These are phyloP conservation scores for Megaceryle alcyon DNA, from an alignment of 2,797 vertebrate genomes.

Conservation along the genomic window DNA sequence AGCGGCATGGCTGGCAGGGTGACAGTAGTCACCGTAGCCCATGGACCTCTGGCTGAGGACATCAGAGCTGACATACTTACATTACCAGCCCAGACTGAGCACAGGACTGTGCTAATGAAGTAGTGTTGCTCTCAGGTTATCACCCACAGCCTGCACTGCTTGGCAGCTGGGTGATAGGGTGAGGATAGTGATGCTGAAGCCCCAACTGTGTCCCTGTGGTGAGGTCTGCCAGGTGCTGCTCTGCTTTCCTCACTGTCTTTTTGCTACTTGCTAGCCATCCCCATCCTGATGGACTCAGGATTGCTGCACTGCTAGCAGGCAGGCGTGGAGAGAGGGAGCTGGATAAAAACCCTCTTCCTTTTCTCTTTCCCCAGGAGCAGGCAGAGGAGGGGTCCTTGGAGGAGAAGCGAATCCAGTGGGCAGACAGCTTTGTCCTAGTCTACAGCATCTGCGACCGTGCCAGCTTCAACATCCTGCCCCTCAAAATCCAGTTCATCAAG, in stretches of 20 bases:
- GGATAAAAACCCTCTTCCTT: rapidly evolving
- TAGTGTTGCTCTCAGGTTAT: neutral
- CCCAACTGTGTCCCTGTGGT: neutral
- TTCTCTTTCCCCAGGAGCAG: conserved; percentile 46
- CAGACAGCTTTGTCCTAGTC: conserved; percentile 82
- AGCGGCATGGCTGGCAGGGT: neutral
- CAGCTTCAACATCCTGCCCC: conserved; percentile 80
- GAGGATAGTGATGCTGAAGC: neutral
- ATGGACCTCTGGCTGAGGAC: neutral
- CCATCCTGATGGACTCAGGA: rapidly evolving
- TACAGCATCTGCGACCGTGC: conserved; percentile 84
- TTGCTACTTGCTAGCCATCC: neutral
- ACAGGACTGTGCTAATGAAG: neutral
- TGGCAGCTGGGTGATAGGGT: neutral
- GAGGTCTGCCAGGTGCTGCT: neutral
- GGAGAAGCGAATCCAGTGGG: conserved; percentile 84
- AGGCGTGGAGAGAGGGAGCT: rapidly evolving
- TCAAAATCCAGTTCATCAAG: conserved; percentile 80
- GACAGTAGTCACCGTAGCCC: neutral
- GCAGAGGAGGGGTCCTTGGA: conserved; percentile 61
- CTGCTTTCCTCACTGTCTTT: neutral
- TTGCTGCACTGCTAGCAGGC: neutral
- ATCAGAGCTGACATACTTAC: neutral
- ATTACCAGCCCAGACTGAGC: neutral
- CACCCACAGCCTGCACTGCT: neutral